Evolutionary conservation across 2,888 invertebrate genomes (phyloP).

Genomic region (Cactoblastis cactorum): DNA sequence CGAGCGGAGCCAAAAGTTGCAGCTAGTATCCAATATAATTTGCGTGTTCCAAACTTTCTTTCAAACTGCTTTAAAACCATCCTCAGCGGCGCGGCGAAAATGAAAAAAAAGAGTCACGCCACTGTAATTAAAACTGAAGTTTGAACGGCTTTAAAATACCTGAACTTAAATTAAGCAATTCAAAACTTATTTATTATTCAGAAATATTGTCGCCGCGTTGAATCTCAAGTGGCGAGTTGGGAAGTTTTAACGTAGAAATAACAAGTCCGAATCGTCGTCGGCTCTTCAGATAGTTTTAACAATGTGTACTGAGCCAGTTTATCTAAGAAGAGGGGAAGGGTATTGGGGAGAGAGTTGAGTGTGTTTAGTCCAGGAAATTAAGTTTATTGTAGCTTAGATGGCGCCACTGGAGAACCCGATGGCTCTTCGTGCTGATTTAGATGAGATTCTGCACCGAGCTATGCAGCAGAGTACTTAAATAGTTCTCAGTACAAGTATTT

Average conservation of each 20-base stretch:
- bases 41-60: neutral
- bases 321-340: neutral
- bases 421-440: conserved; percentile 9
- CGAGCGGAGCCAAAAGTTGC: neutral
- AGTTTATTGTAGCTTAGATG: conserved; percentile 54
- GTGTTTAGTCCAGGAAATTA: conserved; percentile 58
- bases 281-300: conserved; percentile 13
- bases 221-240: neutral
- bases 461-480: neutral
- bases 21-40: neutral
- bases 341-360: conserved; percentile 14
- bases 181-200: conserved; percentile 8
- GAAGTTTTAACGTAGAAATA: conserved; percentile 4
- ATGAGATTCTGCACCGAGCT: neutral
- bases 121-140: conserved; percentile 5
- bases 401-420: conserved; percentile 17
- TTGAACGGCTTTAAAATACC: conserved; percentile 1
- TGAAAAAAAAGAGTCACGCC: neutral
- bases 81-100: neutral
- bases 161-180: conserved; percentile 4
- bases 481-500: no score
- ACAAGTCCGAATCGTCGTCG: conserved; percentile 2
- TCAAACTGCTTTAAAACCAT: neutral
- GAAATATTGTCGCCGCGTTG: conserved; percentile 7
- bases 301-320: conserved; percentile 11